Evolutionary conservation across 2,113 vertebrate species (phyloP), one percentile per base, ranked within the genome.

Genomic region (Lathamus discolor): DNA sequence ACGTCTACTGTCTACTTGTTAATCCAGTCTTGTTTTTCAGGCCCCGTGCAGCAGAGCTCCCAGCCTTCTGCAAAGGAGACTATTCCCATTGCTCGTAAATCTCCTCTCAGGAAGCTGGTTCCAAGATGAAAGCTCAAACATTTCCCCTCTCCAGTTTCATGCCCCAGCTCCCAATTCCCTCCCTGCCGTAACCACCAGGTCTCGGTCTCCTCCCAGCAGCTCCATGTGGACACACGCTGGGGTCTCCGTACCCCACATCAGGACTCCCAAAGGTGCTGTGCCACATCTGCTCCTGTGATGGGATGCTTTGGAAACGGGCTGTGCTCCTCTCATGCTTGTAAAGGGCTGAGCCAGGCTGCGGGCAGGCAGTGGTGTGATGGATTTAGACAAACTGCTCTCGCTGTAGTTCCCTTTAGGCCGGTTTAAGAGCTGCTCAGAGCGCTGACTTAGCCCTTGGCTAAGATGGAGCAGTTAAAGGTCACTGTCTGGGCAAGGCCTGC

Each of bases 91-190:
- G 80, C 95, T 95, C 95, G n/a, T 97, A 96, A 97, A 97, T 97
- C 94, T 91, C 31, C 95, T 89, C 86, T 79, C 94, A 95, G 95
- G 94, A 97, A 97, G 95, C 92, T 61, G 80, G 82, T 95, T 95
- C 92, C 91, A 91, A 92, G 92, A 91, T 95, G n/a, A 95, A 95
- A 96, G 93, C 91, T 84, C 81, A 67, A 95, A 95, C 7, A 12
- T 91, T 97, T 95, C 92, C 94, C 66, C 51, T 96, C 92, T 96
- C 91, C 67, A 23, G 86, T 95, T 97, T 91, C 92, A 91, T 39
- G 3, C 76, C 95, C 61, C 69, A 28, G 80, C 74, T 95, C 94
- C 86, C 86, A 64, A 2, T 88, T 92, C 88, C 66, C 81, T 95
- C 54, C 63, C 79, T 57, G 67, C 88, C 0, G 5, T 33, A 88